Evolutionary conservation across 2,797 vertebrate genomes (phyloP).

Genomic region (Hapalemur alaotrensis): DNA sequence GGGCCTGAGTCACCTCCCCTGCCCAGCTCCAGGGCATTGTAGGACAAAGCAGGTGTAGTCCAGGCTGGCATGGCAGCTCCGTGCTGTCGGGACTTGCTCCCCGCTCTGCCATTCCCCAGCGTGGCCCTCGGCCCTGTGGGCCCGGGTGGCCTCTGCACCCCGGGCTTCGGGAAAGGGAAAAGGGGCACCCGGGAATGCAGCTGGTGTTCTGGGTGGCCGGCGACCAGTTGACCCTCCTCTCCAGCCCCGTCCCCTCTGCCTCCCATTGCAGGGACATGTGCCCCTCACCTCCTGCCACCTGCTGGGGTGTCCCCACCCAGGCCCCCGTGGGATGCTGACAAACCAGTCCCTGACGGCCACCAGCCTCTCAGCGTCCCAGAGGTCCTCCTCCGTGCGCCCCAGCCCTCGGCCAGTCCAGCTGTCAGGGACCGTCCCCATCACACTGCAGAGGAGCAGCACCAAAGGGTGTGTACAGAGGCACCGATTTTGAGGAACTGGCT

Average conservation of each 20-base stretch:
- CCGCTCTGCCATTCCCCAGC: rapidly evolving
- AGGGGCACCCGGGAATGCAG: neutral
- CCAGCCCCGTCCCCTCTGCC: rapidly evolving
- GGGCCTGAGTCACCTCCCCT: rapidly evolving
- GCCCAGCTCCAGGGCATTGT: neutral
- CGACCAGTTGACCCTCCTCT: no score
- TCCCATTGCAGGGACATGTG: neutral
- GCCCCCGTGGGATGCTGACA: neutral
- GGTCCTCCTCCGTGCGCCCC: neutral
- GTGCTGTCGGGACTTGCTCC: neutral
- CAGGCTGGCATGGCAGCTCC: neutral
- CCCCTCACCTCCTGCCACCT: neutral
- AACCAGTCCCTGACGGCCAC: neutral
- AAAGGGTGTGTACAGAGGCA: neutral
- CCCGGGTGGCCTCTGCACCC: neutral
- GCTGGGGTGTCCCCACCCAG: neutral
- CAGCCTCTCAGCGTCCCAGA: neutral
- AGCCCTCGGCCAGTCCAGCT: neutral
- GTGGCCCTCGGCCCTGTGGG: neutral
- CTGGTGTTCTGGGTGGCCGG: neutral
- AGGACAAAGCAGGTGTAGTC: neutral
- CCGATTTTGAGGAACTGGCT: neutral
- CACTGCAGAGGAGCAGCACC: neutral
- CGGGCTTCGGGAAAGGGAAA: neutral
- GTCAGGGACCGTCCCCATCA: neutral